Conservation (phyloP, 2,888 invertebrate genomes). For the Sthenelais limicola region DNA sequence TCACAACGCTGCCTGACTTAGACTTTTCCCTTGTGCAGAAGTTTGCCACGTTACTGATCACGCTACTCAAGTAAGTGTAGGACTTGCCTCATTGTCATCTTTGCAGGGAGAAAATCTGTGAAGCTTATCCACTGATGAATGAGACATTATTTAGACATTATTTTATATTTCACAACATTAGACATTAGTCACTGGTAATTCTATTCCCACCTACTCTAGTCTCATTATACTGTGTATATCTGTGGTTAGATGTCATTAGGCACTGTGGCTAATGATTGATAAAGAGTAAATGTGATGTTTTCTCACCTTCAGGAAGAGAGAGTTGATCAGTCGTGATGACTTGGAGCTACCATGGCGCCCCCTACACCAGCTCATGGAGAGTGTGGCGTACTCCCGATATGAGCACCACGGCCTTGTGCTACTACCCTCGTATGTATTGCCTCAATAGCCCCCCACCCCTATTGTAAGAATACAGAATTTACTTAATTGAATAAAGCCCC, state of each 20-base stretch:
- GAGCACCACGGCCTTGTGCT: constrained; percentile 66
- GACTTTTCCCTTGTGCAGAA: constrained; percentile 83
- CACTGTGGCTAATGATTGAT: too few relatives aligned
- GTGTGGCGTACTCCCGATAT: constrained; percentile 61
- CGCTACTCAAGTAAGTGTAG: constrained; percentile 83
- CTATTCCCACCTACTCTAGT: too few relatives aligned
- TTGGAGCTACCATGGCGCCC: constrained; percentile 89
- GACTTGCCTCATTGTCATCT: too few relatives aligned
- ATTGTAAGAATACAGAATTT: too few relatives aligned
- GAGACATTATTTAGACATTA: not conserved
- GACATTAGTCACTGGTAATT: too few relatives aligned
- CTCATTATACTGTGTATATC: too few relatives aligned
- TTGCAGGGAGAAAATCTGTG: not conserved
- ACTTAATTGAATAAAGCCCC: not conserved
- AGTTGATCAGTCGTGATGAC: constrained; percentile 84
- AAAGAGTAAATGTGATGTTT: too few relatives aligned
- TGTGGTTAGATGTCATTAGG: too few relatives aligned
- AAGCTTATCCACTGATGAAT: not conserved
- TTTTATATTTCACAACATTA: too few relatives aligned
- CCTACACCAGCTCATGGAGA: constrained; percentile 79
- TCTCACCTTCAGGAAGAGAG: constrained; percentile 88
- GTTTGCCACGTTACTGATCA: constrained; percentile 80
- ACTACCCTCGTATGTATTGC: constrained; percentile 61
- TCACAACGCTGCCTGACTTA: constrained; percentile 83
- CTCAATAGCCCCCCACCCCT: too few relatives aligned